These are phyloP conservation scores for Euspilapteryx auroguttella DNA, from an alignment of 2,888 invertebrate species.

Conservation along the genomic window DNA sequence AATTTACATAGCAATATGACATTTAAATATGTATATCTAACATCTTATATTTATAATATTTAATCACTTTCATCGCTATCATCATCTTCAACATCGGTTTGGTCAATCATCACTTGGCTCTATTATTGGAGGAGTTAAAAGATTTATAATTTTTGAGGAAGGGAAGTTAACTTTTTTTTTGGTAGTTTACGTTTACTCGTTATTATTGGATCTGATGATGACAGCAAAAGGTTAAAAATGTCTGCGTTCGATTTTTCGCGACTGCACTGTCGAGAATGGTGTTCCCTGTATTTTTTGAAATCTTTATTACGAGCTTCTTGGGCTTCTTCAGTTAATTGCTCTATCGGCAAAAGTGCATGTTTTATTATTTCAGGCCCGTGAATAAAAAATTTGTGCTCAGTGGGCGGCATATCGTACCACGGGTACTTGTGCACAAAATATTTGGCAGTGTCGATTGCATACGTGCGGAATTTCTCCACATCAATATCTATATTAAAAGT, in stretches of 20 bases:
- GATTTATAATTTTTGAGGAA: no score
- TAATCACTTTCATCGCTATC: no score
- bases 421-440: not conserved
- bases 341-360: not conserved
- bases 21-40: no score
- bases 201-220: not conserved
- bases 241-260: not conserved
- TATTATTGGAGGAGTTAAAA: no score
- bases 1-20: no score
- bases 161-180: no score
- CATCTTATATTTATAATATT: no score
- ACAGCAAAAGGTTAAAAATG: not conserved
- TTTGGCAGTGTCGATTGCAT: not conserved
- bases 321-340: not conserved
- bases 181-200: no score
- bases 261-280: not conserved
- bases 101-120: no score
- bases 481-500: no score
- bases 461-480: slow-evolving; percentile 1
- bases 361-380: not conserved
- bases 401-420: not conserved
- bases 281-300: not conserved
- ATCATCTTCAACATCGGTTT: no score
- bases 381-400: not conserved
- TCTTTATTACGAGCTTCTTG: slow-evolving; percentile 1